These are phyloP conservation scores for Xanthia togata DNA, from an alignment of 2,888 invertebrate species.

Conservation along the genomic window DNA sequence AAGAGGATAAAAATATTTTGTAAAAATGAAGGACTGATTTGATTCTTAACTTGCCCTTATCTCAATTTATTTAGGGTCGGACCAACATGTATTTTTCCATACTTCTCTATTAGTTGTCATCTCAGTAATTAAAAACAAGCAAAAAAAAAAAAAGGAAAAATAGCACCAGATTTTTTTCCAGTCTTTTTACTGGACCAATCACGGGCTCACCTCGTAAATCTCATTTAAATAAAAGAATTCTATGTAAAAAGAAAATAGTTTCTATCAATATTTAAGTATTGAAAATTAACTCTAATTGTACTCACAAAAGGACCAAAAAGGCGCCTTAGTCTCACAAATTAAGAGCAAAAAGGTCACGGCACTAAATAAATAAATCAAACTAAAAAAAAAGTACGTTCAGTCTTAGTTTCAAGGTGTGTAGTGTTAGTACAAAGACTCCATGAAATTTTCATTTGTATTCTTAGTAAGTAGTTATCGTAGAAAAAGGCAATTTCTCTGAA, in stretches of 20 bases:
- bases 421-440: conserved; percentile 27
- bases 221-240: conserved; percentile 1
- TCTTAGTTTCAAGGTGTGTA: conserved; percentile 27
- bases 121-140: too few species aligned
- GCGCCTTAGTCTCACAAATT: conserved; percentile 8
- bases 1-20: not conserved
- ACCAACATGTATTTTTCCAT: too few species aligned
- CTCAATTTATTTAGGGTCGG: too few species aligned
- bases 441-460: conserved; percentile 48
- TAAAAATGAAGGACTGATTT: not conserved
- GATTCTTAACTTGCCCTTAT: too few species aligned
- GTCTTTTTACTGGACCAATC: not conserved
- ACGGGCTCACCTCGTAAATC: not conserved
- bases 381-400: conserved; percentile 26
- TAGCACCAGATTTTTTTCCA: too few species aligned
- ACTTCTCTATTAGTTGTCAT: too few species aligned
- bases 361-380: conserved; percentile 22
- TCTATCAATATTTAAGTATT: conserved; percentile 4
- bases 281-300: conserved; percentile 8
- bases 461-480: conserved; percentile 17
- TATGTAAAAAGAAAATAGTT: not conserved
- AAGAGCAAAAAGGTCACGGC: not conserved
- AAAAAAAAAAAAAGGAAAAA: too few species aligned
- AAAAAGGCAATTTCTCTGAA: conserved; percentile 57
- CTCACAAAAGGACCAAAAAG: not conserved